Evolutionary conservation across 1,140 invertebrate genomes (phyloP), one percentile per base, ranked within the genome.

Genomic region (Aphaenogaster floridana): DNA sequence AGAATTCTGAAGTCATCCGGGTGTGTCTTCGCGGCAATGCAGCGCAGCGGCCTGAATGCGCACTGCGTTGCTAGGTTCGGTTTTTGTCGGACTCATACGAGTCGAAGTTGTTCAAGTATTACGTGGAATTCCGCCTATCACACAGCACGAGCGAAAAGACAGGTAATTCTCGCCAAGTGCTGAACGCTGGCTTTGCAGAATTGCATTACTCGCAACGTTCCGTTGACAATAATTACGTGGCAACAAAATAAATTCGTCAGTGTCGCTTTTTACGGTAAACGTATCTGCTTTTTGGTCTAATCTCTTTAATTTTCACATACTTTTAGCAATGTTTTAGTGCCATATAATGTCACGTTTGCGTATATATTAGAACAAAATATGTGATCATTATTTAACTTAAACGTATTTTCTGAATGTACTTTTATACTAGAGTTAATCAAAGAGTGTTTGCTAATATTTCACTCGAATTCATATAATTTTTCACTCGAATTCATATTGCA

Each of bases 51-150:
- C 42, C 68, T 34, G 52, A 83, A 52, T 45, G 39, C 52, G 34
- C 50, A 9, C 17, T 83, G 69, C 77, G 57, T 61, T 15, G 52
- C 54, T 80, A 36, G 71, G 86, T 76, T 89, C 21, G 36, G 88
- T 89, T 89, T 89, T 89, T 89, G 54, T 69, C 85, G 48, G 34
- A 69, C 57, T 54, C 63, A 4, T 68, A 59, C 42, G 61, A 84
- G 79, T 68, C 77, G 66, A 59, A 81, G 68, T 72, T 68, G 61
- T 79, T 34, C 57, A 28, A 57, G 71, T 72, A 85, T 39, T 79
- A 77, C 87, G 64, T 64, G 74, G 86, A 79, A 89, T 89, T 88
- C 79, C 88, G 54, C 54, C 64, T 57, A 36, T 71, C 66, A 8
- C 66, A 8, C 39, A 59, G 39, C 54, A 42, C 79, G 28, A 59